phyloP scores from a whole-genome alignment of 2,113 vertebrate species.

The human (Homo sapiens) region DNA sequence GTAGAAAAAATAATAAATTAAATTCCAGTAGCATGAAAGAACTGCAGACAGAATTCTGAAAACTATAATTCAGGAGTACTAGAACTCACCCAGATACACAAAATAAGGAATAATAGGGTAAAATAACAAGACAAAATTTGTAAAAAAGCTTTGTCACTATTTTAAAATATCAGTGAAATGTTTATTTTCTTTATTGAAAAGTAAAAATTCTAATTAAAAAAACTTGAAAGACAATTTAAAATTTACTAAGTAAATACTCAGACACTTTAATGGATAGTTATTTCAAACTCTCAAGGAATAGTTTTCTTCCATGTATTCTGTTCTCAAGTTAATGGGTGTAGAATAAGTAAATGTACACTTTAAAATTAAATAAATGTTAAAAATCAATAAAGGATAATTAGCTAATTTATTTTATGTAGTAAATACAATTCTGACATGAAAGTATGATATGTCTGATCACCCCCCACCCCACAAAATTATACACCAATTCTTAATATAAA shows the following conservation, averaged over 20 bases:
- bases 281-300: neutral
- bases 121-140: neutral
- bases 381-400: neutral
- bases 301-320: neutral
- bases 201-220: neutral
- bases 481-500: neutral
- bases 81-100: neutral
- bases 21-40: neutral
- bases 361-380: neutral
- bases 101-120: neutral
- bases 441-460: neutral
- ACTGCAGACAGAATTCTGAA: neutral
- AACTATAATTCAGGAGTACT: neutral
- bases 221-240: neutral
- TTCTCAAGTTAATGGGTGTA: neutral
- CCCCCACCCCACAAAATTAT: neutral
- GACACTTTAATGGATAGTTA: neutral
- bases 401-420: neutral
- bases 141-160: neutral
- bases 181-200: slow-evolving; percentile 5
- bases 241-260: neutral
- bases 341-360: neutral
- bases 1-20: neutral
- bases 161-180: neutral
- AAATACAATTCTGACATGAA: neutral